Conservation (phyloP, 2,797 vertebrate genomes). For the Melanotaenia pygmaea region DNA sequence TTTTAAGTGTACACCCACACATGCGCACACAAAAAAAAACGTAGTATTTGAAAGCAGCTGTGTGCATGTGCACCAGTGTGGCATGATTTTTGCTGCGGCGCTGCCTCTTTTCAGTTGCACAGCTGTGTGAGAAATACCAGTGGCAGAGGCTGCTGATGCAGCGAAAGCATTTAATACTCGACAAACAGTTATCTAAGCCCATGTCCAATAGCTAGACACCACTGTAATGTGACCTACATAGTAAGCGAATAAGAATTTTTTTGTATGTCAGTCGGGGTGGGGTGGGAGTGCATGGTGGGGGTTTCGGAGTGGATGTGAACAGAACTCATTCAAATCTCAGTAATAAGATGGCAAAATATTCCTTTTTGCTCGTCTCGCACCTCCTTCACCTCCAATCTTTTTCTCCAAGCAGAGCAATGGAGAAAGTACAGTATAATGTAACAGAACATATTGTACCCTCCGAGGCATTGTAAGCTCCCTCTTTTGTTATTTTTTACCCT, state of each 20-base stretch:
- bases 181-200: conserved; percentile 98
- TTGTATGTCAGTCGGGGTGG: conserved; percentile 70
- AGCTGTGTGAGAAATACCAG: conserved; percentile 99
- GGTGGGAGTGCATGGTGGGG: conserved; percentile 37
- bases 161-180: conserved; percentile 98
- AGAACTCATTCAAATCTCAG: conserved; percentile 84
- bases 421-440: conserved; percentile 75
- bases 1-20: conserved; percentile 29
- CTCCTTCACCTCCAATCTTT: conserved; percentile 42
- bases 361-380: conserved; percentile 72
- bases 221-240: conserved; percentile 98
- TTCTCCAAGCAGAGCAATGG: conserved; percentile 38
- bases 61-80: conserved; percentile 49
- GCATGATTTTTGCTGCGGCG: conserved; percentile 90
- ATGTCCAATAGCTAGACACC: conserved; percentile 95
- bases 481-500: conserved; percentile 49
- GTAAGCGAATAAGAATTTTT: conserved; percentile 89
- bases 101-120: conserved; percentile 95
- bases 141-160: conserved; percentile 96
- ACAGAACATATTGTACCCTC: conserved; percentile 80
- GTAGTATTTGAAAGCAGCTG: conserved; percentile 38
- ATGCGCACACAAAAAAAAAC: background rate
- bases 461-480: conserved; percentile 53
- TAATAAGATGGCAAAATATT: conserved; percentile 85
- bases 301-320: conserved; percentile 62